These are phyloP conservation scores for Drosophila atripex DNA, from an alignment of 2,888 invertebrate species.

Conservation along the genomic window DNA sequence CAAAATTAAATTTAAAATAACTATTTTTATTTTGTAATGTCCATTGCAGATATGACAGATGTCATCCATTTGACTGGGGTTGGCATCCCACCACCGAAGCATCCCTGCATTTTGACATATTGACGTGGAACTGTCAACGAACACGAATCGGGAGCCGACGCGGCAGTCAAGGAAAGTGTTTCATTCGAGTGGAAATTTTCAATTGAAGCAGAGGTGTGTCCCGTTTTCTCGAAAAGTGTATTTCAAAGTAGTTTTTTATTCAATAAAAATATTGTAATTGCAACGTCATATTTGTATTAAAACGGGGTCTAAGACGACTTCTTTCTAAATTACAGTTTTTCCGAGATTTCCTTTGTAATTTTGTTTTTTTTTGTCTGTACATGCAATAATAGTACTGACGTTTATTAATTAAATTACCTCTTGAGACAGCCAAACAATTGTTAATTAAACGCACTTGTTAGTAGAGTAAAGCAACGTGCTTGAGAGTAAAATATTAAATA, in stretches of 20 bases:
- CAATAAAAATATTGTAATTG: constrained; percentile 11
- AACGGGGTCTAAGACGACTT: background rate
- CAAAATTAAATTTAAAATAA: background rate
- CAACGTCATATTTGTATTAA: background rate
- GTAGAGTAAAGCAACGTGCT: background rate
- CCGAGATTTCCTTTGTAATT: background rate
- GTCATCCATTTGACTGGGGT: constrained; percentile 1
- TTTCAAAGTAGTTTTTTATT: background rate
- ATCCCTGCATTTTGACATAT: constrained; percentile 61
- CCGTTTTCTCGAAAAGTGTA: background rate
- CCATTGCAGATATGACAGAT: background rate
- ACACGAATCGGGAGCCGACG: constrained; percentile 45
- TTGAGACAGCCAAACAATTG: background rate
- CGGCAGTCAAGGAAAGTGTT: constrained; percentile 28
- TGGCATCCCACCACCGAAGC: constrained; percentile 38
- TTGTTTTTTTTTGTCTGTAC: background rate
- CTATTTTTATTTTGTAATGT: background rate
- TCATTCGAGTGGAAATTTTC: constrained; percentile 72
- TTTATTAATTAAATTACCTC: background rate
- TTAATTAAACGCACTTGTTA: background rate
- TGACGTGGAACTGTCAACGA: constrained; percentile 62
- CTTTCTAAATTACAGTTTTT: background rate
- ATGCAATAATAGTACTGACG: background rate
- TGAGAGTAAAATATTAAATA: background rate
- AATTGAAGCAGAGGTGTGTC: constrained; percentile 59